phyloP scores from a whole-genome alignment of 53 echinoderm and acorn worm species.

The Echinometra lucunter region DNA sequence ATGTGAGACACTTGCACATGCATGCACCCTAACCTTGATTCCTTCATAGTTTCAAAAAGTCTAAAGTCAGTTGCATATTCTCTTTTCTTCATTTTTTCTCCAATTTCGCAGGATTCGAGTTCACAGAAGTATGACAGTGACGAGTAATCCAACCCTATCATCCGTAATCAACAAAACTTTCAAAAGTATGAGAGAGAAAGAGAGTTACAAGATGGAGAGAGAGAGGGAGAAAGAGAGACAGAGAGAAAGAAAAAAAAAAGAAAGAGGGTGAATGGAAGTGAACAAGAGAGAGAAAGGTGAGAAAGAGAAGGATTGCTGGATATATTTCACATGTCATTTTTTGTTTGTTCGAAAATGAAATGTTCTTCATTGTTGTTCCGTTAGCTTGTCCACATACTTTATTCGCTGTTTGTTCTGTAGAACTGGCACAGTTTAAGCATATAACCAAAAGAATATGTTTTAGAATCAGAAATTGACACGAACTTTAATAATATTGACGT shows the following conservation, averaged over 20 bases:
- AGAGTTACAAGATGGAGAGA: too few relatives aligned
- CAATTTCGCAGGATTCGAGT: slow-evolving; percentile 85
- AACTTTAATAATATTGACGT: neutral
- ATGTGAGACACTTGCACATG: too few relatives aligned
- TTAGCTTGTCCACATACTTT: neutral
- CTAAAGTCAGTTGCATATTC: neutral
- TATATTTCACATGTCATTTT: neutral
- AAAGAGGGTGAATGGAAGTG: neutral
- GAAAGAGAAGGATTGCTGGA: neutral
- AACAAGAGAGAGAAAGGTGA: neutral
- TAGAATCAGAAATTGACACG: neutral
- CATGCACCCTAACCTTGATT: too few relatives aligned
- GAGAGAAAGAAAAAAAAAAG: neutral
- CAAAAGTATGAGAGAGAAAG: neutral
- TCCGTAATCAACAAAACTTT: neutral
- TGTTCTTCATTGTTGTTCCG: neutral
- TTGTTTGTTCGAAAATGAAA: neutral
- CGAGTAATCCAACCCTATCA: neutral
- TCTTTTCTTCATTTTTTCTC: neutral
- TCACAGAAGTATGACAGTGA: slow-evolving; percentile 93
- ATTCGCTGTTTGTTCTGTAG: too few relatives aligned
- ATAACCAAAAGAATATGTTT: neutral
- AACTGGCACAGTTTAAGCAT: too few relatives aligned
- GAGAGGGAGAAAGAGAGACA: neutral
- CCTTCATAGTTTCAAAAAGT: neutral